These are phyloP conservation scores for Hyperopisus bebe DNA, from an alignment of 2,113 vertebrate genomes.

Conservation along the genomic window DNA sequence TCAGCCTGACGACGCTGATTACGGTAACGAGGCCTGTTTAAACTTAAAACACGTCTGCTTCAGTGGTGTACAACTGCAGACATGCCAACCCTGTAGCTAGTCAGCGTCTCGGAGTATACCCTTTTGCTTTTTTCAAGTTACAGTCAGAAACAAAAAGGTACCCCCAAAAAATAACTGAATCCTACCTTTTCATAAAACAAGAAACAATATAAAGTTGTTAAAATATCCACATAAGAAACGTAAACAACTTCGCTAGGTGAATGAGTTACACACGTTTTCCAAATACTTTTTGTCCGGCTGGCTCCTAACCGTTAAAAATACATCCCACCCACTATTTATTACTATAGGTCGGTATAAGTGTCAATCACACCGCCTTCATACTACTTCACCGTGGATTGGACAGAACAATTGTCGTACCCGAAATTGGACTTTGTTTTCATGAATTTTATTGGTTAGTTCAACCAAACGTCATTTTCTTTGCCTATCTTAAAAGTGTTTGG, in stretches of 20 bases:
- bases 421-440: neutral
- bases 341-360: neutral
- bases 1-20: neutral
- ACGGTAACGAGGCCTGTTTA: neutral
- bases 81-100: neutral
- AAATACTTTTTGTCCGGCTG: constrained; percentile 12
- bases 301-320: constrained; percentile 9
- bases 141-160: neutral
- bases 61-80: neutral
- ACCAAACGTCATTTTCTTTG: neutral
- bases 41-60: neutral
- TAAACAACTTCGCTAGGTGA: neutral
- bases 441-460: neutral
- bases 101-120: neutral
- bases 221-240: neutral
- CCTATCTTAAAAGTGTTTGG: neutral
- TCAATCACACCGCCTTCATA: neutral
- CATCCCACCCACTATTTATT: neutral
- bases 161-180: neutral
- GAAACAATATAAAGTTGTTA: neutral
- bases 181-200: constrained; percentile 10
- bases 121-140: neutral
- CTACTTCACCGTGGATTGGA: neutral
- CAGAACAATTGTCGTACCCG: neutral
- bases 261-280: neutral